Percentiles rank a stretch among this genome's conserved stretches.
phyloP scores from a whole-genome alignment of 2,888 invertebrate species.

The Tinea pellionella region DNA sequence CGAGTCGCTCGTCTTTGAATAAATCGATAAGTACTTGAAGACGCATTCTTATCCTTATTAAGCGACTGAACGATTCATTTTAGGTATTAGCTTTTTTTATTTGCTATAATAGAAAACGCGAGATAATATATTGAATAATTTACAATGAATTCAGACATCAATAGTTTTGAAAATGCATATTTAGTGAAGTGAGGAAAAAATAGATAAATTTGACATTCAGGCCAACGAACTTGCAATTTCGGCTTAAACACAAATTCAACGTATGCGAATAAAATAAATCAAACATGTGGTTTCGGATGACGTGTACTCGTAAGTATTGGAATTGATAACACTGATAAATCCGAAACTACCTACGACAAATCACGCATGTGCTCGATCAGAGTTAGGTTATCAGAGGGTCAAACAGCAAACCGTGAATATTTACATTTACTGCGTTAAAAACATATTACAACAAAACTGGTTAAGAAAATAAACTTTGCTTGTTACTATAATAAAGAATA shows the following conservation, averaged over 20 bases:
- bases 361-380: not conserved
- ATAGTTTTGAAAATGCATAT: not conserved
- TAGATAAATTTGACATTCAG: not conserved
- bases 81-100: not conserved
- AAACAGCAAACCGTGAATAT: not conserved
- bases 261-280: not conserved
- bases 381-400: conserved; percentile 5
- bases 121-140: not conserved
- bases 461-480: not conserved
- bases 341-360: not conserved
- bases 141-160: not conserved
- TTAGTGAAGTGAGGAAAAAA: not conserved
- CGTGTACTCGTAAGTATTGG: not conserved
- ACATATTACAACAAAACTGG: not conserved
- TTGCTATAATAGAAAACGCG: not conserved
- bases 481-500: not conserved
- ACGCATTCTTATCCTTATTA: conserved; percentile 1
- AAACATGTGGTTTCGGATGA: not conserved
- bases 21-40: conserved; percentile 1
- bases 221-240: not conserved
- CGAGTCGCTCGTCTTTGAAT: conserved; percentile 4
- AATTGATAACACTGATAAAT: conserved; percentile 1
- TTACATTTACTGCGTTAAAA: not conserved
- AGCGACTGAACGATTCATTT: not conserved
- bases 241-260: not conserved